These are phyloP conservation scores for Helicoverpa armigera DNA, from an alignment of 1,140 invertebrate species.

Conservation along the genomic window DNA sequence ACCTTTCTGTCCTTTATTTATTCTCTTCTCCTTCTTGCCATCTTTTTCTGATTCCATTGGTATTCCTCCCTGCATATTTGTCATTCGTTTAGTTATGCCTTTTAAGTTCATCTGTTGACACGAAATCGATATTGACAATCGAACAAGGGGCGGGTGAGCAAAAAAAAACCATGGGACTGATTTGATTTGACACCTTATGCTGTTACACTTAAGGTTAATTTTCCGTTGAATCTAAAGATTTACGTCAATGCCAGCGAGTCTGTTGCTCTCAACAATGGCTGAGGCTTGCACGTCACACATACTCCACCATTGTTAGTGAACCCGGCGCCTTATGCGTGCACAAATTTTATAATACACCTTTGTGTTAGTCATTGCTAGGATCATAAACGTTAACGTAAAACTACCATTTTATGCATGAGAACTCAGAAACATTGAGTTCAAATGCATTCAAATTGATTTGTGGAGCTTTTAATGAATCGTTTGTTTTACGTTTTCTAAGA, in stretches of 20 bases:
- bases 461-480: background rate
- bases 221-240: background rate
- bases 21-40: too few species aligned
- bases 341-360: constrained; percentile 56
- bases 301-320: constrained; percentile 47
- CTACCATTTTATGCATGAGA: constrained; percentile 23
- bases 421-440: constrained; percentile 22
- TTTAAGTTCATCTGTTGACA: too few species aligned
- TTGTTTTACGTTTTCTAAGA: background rate
- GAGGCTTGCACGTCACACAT: constrained; percentile 44
- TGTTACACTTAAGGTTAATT: background rate
- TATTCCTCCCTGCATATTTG: too few species aligned
- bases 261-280: constrained; percentile 54
- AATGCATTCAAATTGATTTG: constrained; percentile 8
- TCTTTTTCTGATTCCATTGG: too few species aligned
- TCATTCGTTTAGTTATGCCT: too few species aligned
- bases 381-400: constrained; percentile 27
- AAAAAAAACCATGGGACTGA: background rate
- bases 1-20: too few species aligned
- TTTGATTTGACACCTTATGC: background rate
- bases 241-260: constrained; percentile 21
- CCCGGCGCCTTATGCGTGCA: constrained; percentile 49
- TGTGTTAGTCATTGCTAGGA: constrained; percentile 47
- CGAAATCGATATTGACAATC: background rate
- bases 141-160: background rate